A percentile compares a stretch with the other conserved stretches of the same genome.
Evolutionary conservation across 1,140 invertebrate genomes (phyloP).

Genomic region (Bursaphelenchus mucronatus): DNA sequence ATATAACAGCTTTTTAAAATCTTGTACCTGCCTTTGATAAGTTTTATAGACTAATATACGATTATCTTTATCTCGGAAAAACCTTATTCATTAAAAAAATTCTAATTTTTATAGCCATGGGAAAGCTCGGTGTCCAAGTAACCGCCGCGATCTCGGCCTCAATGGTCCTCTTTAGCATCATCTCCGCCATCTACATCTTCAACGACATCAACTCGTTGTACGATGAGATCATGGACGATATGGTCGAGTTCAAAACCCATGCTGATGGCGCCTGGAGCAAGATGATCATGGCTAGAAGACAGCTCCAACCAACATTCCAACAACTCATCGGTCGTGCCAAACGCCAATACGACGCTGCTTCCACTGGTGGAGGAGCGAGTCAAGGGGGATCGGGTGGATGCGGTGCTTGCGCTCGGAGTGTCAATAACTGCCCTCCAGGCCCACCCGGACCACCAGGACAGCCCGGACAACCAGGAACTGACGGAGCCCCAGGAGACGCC

Average conservation of each 20-base stretch:
- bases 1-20: too few species aligned
- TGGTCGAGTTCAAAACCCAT: slow-evolving; percentile 8
- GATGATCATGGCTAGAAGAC: slow-evolving; percentile 3
- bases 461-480: neutral
- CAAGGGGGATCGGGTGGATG: neutral
- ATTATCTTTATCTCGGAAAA: too few species aligned
- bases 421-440: slow-evolving; percentile 10
- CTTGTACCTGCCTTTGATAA: too few species aligned
- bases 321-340: neutral
- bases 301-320: neutral
- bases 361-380: neutral
- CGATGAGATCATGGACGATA: slow-evolving; percentile 15
- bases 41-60: too few species aligned
- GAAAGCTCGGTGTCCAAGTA: slow-evolving; percentile 4
- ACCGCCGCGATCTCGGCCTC: slow-evolving; percentile 8
- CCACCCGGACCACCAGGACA: slow-evolving; percentile 1
- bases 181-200: slow-evolving; percentile 7
- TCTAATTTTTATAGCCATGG: too few species aligned
- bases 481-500: slow-evolving; percentile 8
- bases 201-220: slow-evolving; percentile 16
- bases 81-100: too few species aligned
- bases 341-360: neutral
- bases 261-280: slow-evolving; percentile 8
- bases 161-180: neutral
- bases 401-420: neutral